Percentiles rank a stretch among this genome's conserved stretches.
phyloP scores from a whole-genome alignment of 2,113 vertebrate species.

The Carassius carassius region DNA sequence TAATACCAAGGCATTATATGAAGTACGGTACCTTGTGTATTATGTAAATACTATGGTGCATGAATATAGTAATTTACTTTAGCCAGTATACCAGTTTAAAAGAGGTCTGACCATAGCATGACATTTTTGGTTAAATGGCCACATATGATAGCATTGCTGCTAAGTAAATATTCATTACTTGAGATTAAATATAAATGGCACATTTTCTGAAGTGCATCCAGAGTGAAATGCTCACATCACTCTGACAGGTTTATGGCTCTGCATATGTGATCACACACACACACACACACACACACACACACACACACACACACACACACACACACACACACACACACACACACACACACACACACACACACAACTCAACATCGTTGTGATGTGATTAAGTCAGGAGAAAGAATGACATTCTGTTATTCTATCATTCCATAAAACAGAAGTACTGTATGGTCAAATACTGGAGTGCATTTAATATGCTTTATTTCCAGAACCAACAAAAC shows the following conservation, averaged over 20 bases:
- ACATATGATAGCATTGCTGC: slow-evolving; percentile 52
- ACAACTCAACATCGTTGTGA: slow-evolving; percentile 17
- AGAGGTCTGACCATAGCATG: not conserved
- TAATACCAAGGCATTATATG: too few species aligned
- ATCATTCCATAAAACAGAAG: not conserved
- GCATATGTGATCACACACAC: slow-evolving; percentile 4
- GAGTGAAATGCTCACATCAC: not conserved
- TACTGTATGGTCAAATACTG: not conserved
- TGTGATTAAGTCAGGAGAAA: not conserved
- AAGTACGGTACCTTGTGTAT: too few species aligned
- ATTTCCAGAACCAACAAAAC: not conserved
- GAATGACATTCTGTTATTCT: not conserved
- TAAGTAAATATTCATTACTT: slow-evolving; percentile 53
- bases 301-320: slow-evolving; percentile 14
- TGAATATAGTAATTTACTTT: too few species aligned
- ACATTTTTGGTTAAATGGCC: slow-evolving; percentile 5
- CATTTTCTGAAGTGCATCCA: slow-evolving; percentile 35
- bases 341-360: slow-evolving; percentile 5
- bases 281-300: not conserved
- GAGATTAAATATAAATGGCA: slow-evolving; percentile 62
- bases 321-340: slow-evolving; percentile 7
- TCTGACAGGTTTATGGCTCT: not conserved
- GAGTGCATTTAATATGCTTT: not conserved
- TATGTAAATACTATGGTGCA: too few species aligned
- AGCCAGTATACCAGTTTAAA: not conserved